Conservation (phyloP, 2,888 invertebrate species). For the Melanotus villosus region DNA sequence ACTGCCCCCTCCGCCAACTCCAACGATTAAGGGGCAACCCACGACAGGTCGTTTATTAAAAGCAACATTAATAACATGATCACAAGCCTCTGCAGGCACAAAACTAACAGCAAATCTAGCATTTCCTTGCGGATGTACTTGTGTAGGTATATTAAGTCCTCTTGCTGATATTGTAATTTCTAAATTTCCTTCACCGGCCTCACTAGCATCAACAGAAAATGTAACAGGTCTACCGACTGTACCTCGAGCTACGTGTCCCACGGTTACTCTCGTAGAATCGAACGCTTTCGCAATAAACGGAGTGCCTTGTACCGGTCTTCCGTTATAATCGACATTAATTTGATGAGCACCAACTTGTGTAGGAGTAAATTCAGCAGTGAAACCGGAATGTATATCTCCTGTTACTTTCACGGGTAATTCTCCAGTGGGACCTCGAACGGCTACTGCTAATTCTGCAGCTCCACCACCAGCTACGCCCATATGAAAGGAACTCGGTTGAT, state of each 20-base stretch:
- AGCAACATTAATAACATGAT: slow-evolving; percentile 96
- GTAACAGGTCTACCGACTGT: slow-evolving; percentile 93
- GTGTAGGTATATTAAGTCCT: slow-evolving; percentile 94
- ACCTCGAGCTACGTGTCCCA: slow-evolving; percentile 84
- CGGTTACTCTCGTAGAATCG: slow-evolving; percentile 88
- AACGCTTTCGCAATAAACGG: slow-evolving; percentile 94
- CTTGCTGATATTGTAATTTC: slow-evolving; percentile 97
- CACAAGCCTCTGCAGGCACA: slow-evolving; percentile 93
- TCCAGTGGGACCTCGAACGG: slow-evolving; percentile 88
- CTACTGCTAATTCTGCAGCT: slow-evolving; percentile 89
- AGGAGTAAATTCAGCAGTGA: slow-evolving; percentile 94
- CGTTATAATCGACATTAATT: slow-evolving; percentile 92
- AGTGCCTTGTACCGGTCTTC: slow-evolving; percentile 89
- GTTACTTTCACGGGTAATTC: slow-evolving; percentile 92
- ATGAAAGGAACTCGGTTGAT: slow-evolving; percentile 83
- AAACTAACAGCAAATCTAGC: slow-evolving; percentile 96
- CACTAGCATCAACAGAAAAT: slow-evolving; percentile 94
- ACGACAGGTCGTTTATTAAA: slow-evolving; percentile 94
- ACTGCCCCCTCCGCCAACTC: slow-evolving; percentile 76
- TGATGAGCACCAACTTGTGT: slow-evolving; percentile 94
- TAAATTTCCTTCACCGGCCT: slow-evolving; percentile 97
- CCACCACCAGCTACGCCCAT: slow-evolving; percentile 83
- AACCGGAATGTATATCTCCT: slow-evolving; percentile 89
- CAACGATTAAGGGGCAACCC: slow-evolving; percentile 93
- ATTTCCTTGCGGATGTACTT: slow-evolving; percentile 92